Evolutionary conservation across 1,140 invertebrate genomes (phyloP), one percentile per base, ranked within the genome.

Genomic region (Lycorma delicatula): DNA sequence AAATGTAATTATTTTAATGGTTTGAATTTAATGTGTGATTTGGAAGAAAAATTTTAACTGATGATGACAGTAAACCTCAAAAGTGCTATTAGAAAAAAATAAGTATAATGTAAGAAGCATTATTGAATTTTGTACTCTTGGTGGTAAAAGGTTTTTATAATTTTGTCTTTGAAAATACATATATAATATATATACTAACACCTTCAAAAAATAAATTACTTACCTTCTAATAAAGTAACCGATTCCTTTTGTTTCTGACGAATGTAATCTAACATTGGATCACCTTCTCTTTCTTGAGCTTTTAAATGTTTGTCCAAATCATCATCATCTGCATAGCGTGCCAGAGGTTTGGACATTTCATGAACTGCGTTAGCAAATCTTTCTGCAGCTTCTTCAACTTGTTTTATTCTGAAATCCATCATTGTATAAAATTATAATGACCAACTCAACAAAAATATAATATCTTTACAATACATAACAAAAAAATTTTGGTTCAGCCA

Each of bases 221-320:
- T 22, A 60, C 52, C 26, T 36, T 29, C 58, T 27, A 20, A 25
- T 22, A 50, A 31, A 36, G 46, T 3, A 12, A 50, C 58, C 63
- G 70, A 73, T 66, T 68, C 70, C 60, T 78, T 81, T 67, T 84
- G 87, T 71, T 86, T 93, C 65, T 83, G 85, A 61, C 77, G 79
- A 1, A 97, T 85, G 66, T 93, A 97, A 27, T 84, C 77, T 38
- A 93, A 70, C 94, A 98, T 97, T 0, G 94, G 93, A 78, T 98
- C 95, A 11, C 88, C 93, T 7, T 84, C 85, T 57, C 89, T 76
- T 60, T 93, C 86, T 65, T 85, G 75, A 13, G 86, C 79, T 52
- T 83, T 84, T 11, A 95, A 71, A 60, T 80, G 75, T 6, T 74
- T 71, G 62, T 98, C 93, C 60, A 97, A 71, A 74, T 98, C 96